Conservation (phyloP, 92 coral and sea anemone species). For the Epizoanthus illoricatus region DNA sequence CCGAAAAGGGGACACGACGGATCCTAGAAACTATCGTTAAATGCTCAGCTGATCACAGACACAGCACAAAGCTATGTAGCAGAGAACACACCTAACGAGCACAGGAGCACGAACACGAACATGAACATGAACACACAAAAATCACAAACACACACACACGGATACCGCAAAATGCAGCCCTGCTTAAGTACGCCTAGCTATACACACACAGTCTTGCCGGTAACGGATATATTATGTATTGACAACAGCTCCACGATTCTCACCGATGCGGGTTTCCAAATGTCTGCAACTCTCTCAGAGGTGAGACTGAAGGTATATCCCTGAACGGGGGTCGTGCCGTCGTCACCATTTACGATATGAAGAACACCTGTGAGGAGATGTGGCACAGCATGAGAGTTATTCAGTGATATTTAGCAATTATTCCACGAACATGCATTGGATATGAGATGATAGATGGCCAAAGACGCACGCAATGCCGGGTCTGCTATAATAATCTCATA, state of each 20-base stretch:
- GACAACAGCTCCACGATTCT: background rate
- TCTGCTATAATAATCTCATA: no score
- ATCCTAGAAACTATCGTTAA: no score
- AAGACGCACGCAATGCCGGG: no score
- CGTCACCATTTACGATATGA: conserved; percentile 72
- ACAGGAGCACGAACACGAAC: background rate
- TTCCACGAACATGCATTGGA: no score
- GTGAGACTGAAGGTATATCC: conserved; percentile 70
- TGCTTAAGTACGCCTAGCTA: no score
- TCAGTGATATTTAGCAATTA: background rate
- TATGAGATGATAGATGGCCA: no score
- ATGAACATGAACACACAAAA: no score
- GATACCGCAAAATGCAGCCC: background rate
- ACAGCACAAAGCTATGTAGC: background rate
- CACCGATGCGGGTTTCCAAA: conserved; percentile 79
- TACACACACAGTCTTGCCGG: background rate
- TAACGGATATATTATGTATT: no score
- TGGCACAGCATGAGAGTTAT: background rate
- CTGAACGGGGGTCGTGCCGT: conserved; percentile 43
- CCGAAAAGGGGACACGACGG: no score
- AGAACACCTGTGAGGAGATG: conserved; percentile 64
- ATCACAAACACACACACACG: background rate
- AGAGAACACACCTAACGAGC: background rate
- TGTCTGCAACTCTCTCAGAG: conserved; percentile 47
- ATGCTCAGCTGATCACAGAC: no score